These are phyloP conservation scores for Mastomys coucha DNA, from an alignment of 2,113 vertebrate genomes.

Conservation along the genomic window DNA sequence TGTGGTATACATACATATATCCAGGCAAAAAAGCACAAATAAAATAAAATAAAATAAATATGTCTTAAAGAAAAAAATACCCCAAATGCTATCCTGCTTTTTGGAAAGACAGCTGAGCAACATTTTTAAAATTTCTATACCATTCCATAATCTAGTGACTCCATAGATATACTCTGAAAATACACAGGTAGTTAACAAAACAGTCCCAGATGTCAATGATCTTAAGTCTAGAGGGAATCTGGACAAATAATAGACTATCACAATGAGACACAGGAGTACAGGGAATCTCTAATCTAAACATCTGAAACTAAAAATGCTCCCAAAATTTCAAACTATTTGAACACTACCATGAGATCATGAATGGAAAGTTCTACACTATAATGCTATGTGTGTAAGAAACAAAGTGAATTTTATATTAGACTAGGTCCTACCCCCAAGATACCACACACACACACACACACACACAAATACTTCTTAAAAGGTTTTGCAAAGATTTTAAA, in stretches of 20 bases:
- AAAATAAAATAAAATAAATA: neutral
- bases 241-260: neutral
- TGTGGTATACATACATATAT: neutral
- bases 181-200: neutral
- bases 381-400: neutral
- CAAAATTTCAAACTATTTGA: neutral
- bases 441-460: neutral
- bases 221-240: neutral
- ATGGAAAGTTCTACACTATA: neutral
- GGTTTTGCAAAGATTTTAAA: neutral
- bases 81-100: constrained; percentile 23
- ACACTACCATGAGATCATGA: neutral
- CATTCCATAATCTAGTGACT: neutral
- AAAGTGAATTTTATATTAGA: neutral
- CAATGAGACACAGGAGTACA: neutral
- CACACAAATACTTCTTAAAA: neutral
- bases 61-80: neutral
- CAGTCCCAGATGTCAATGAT: neutral
- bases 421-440: neutral
- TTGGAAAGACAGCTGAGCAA: neutral
- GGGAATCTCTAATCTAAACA: neutral
- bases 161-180: neutral
- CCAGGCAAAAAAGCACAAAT: neutral
- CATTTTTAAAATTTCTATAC: neutral
- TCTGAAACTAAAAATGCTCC: neutral